Conservation (phyloP, 2,888 invertebrate species). For the Acanthosepion pharaonis region DNA sequence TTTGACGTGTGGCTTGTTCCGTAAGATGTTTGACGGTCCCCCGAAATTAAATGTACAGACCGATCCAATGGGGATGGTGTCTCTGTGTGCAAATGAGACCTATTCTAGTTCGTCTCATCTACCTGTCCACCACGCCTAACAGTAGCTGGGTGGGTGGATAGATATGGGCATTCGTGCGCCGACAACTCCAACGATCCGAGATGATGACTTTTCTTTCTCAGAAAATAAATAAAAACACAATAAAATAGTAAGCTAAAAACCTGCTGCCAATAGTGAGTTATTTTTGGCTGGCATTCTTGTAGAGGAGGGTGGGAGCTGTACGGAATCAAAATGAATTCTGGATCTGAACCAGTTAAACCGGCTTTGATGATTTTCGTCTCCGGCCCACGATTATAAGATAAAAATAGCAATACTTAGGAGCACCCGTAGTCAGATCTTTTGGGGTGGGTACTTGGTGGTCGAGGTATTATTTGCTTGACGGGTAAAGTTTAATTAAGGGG, state of each 20-base stretch:
- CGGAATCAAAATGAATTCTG: not conserved
- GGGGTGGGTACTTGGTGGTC: not conserved
- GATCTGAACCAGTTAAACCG: constrained; percentile 33
- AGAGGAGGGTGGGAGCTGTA: not conserved
- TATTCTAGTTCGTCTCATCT: not conserved
- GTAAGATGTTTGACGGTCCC: not conserved
- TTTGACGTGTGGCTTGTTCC: not conserved
- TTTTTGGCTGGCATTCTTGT: not conserved
- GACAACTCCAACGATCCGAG: not conserved
- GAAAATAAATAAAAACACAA: not conserved
- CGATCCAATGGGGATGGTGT: not conserved
- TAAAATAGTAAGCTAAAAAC: not conserved
- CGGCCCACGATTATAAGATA: not conserved
- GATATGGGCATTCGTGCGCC: not conserved
- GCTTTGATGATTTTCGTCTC: constrained; percentile 17
- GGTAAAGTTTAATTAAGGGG: not conserved
- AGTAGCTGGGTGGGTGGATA: not conserved
- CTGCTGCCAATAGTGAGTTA: not conserved
- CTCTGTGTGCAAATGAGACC: not conserved
- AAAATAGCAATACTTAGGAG: not conserved
- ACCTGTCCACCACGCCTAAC: not conserved
- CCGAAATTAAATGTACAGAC: not conserved
- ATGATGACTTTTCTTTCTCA: not conserved
- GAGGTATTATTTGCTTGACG: not conserved
- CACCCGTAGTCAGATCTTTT: not conserved